A percentile compares a stretch with the other conserved stretches of the same genome.
Evolutionary conservation across 2,888 invertebrate genomes (phyloP).

Genomic region (Philereme transversata): DNA sequence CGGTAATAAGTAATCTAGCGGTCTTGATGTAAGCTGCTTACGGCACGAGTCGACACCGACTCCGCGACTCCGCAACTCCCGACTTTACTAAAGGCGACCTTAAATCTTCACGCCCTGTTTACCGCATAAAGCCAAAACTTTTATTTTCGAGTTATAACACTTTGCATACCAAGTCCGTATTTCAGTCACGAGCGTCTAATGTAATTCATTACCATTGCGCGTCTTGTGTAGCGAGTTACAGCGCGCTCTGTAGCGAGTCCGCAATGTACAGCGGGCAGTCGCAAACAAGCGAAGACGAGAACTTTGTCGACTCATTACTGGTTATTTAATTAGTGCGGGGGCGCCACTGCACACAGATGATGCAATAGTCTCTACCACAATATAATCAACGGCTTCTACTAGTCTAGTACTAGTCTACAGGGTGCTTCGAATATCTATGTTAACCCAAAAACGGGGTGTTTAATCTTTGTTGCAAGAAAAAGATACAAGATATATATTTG

Average conservation of each 20-base stretch:
- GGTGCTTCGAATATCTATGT: no score
- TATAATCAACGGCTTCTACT: no score
- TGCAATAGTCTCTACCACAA: background rate
- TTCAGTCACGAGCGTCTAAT: conserved; percentile 17
- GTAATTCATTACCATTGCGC: conserved; percentile 15
- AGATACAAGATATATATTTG: no score
- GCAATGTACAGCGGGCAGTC: conserved; percentile 2
- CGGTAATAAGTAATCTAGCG: no score
- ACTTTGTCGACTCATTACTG: conserved; percentile 15
- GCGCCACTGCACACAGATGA: background rate
- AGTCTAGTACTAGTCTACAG: no score
- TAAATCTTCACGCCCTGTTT: conserved; percentile 13
- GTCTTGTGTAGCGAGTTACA: conserved; percentile 6
- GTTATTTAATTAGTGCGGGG: conserved; percentile 23
- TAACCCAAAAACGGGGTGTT: no score
- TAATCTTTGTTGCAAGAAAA: no score
- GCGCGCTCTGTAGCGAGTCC: background rate
- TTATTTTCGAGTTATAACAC: conserved; percentile 13
- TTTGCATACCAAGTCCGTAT: conserved; percentile 11
- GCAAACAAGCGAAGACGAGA: conserved; percentile 7
- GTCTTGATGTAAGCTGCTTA: background rate
- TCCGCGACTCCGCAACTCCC: background rate
- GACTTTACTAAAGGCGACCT: background rate
- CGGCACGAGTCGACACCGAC: background rate
- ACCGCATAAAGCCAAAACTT: conserved; percentile 6